phyloP scores from a whole-genome alignment of 2,113 vertebrate genomes.

The Gymnarchus niloticus region DNA sequence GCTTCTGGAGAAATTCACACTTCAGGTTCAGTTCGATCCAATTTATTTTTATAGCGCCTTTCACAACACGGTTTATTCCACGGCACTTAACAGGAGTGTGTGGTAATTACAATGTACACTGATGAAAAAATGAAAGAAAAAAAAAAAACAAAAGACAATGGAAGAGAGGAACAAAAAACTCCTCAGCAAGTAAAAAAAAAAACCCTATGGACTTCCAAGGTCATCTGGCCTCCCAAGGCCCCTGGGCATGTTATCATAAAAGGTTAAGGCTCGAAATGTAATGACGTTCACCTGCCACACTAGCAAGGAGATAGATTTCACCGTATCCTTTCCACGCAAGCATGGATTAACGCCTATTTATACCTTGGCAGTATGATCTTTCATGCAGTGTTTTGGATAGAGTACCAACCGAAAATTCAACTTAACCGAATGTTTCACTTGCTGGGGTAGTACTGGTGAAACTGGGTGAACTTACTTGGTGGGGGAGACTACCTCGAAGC shows the following conservation, averaged over 20 bases:
- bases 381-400: neutral
- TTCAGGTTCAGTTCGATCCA: too few species aligned
- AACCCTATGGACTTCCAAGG: too few species aligned
- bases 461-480: constrained; percentile 75
- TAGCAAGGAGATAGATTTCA: neutral
- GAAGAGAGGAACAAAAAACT: too few species aligned
- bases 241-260: too few species aligned
- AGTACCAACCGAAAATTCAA: neutral
- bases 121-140: too few species aligned
- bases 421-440: neutral
- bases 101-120: too few species aligned
- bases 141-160: too few species aligned
- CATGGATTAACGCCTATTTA: neutral
- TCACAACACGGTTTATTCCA: too few species aligned
- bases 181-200: too few species aligned
- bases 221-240: too few species aligned
- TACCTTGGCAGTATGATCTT: neutral
- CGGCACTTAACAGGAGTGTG: too few species aligned
- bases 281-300: neutral
- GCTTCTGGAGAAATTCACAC: constrained; percentile 67
- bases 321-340: neutral
- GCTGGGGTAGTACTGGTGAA: neutral
- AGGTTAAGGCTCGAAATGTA: neutral
- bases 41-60: too few species aligned
- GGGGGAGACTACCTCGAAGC: constrained; percentile 94